phyloP scores from a whole-genome alignment of 2,888 invertebrate genomes.

The Diogma glabrata region DNA sequence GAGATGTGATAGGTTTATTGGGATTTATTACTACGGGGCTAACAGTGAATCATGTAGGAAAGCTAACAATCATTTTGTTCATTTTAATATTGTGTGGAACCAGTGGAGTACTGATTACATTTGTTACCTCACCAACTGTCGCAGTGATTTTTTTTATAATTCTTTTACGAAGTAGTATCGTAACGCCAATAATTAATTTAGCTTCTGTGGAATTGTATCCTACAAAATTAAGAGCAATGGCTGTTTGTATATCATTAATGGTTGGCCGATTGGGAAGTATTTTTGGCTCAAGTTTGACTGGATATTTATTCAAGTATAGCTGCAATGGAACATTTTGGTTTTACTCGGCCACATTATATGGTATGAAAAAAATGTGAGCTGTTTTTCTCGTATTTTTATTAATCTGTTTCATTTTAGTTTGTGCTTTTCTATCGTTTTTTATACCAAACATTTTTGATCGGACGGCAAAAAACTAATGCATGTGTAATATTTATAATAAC shows the following conservation, averaged over 20 bases:
- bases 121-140: conserved; percentile 23
- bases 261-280: conserved; percentile 41
- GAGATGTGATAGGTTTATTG: conserved; percentile 26
- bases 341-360: no score
- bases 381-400: no score
- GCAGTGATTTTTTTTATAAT: conserved; percentile 26
- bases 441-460: no score
- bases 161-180: conserved; percentile 25
- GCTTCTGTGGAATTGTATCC: conserved; percentile 32
- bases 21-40: conserved; percentile 27
- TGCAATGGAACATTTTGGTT: conserved; percentile 38
- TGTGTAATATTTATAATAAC: no score
- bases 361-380: no score
- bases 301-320: conserved; percentile 34
- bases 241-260: conserved; percentile 41
- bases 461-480: no score
- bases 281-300: conserved; percentile 37
- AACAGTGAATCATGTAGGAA: conserved; percentile 26
- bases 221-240: conserved; percentile 38
- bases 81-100: no score
- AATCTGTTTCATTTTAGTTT: no score
- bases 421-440: no score
- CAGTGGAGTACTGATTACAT: conserved; percentile 21
- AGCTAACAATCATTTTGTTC: conserved; percentile 23
- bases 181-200: conserved; percentile 28